phyloP scores from a whole-genome alignment of 1,140 invertebrate genomes.

The Ruditapes philippinarum region DNA sequence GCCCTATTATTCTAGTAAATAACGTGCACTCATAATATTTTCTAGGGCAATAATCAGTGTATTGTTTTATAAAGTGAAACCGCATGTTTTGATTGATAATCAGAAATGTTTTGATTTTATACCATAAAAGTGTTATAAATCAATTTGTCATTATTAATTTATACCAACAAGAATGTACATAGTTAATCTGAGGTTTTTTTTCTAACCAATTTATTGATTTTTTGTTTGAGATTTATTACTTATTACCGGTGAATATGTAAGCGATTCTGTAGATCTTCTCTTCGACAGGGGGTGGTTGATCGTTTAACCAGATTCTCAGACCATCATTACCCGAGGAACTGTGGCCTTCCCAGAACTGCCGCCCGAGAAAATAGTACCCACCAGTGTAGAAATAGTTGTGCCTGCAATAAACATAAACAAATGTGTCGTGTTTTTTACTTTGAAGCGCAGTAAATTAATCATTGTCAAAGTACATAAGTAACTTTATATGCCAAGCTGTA shows the following conservation, averaged over 20 bases:
- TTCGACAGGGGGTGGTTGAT: neutral
- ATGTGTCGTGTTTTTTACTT: too few species aligned
- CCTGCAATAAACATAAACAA: neutral
- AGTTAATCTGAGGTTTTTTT: too few species aligned
- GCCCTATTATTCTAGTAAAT: too few species aligned
- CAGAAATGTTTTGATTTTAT: too few species aligned
- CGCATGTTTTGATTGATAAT: too few species aligned
- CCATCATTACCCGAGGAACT: neutral
- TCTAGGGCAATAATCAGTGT: too few species aligned
- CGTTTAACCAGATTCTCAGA: neutral
- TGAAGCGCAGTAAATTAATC: neutral
- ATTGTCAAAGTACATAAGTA: neutral
- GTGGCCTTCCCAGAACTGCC: slow-evolving; percentile 12
- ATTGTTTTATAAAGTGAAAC: too few species aligned
- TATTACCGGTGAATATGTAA: slow-evolving; percentile 10
- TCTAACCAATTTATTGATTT: neutral
- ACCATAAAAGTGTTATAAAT: too few species aligned
- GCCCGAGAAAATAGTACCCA: slow-evolving; percentile 10
- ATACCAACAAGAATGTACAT: too few species aligned
- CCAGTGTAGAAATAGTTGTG: neutral
- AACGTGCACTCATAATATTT: too few species aligned
- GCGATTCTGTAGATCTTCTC: neutral
- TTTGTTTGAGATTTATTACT: neutral
- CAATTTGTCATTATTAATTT: too few species aligned
- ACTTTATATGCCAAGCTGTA: neutral